Percentiles rank a stretch among this genome's conserved stretches.
These are phyloP conservation scores for Nipponia nippon DNA, from an alignment of 2,113 vertebrate species.

Conservation along the genomic window DNA sequence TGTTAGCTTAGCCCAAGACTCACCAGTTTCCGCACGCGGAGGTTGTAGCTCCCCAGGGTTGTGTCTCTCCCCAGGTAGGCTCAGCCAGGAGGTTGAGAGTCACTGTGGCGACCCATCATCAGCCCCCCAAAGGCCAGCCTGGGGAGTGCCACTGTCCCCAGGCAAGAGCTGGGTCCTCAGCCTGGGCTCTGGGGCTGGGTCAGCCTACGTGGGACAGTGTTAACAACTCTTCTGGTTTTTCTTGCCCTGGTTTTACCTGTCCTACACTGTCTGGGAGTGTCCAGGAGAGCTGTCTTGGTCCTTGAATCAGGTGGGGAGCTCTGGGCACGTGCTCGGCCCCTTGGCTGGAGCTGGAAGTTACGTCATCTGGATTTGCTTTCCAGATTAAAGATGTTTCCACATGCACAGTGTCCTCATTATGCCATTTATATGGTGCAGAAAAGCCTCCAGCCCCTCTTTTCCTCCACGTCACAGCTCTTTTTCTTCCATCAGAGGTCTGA, in stretches of 20 bases:
- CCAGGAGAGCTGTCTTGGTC: neutral
- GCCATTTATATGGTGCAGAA: neutral
- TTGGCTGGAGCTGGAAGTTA: neutral
- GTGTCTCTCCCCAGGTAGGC: neutral
- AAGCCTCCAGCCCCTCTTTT: neutral
- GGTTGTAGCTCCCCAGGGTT: neutral
- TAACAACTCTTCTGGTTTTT: neutral
- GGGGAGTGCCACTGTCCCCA: neutral
- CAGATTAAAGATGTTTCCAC: neutral
- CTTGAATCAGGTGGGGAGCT: neutral
- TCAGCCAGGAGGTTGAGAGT: neutral
- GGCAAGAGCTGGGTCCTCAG: neutral
- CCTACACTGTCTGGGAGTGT: neutral
- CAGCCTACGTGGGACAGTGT: rapidly evolving
- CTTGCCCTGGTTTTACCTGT: neutral
- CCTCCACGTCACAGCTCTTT: neutral
- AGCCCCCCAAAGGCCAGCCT: neutral
- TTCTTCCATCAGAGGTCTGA: neutral
- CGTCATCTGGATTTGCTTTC: neutral
- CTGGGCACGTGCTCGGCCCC: neutral
- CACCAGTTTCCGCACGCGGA: rapidly evolving
- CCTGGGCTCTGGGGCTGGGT: neutral
- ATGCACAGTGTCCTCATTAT: neutral
- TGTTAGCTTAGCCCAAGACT: rapidly evolving
- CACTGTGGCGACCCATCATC: neutral